Evolutionary conservation across 2,888 invertebrate genomes (phyloP), one percentile per base, ranked within the genome.

Genomic region (Agonopterix alstromeriana): DNA sequence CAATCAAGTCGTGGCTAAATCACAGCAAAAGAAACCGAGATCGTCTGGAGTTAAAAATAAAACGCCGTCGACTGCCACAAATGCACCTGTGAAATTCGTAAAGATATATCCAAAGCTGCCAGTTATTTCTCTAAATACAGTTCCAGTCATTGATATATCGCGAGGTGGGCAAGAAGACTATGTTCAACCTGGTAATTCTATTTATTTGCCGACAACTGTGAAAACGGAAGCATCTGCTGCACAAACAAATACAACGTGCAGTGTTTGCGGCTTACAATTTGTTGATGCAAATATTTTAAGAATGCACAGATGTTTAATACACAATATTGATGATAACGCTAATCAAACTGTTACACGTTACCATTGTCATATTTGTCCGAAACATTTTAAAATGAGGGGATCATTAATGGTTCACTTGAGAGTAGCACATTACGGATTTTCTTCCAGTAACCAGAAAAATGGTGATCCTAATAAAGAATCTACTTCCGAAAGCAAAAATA

Each of bases 391-490:
- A 77, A 94, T 95, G 93, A 90, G 93, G 58, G 95, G 95, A 5
- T 95, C 95, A 48, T 76, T 96, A 7, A 93, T 95, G 90, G 93
- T 96, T 3, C 96, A 96, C 73, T 87, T 95, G 61, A 90, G 94
- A 63, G 95, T 95, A 10, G 94, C 94, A 0, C 96, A 96, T 77
- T 92, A 90, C 58, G 92, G 92, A 8, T 91, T 90, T 70, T 62
- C 77, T 17, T 70, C 82, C 9, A 74, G 70, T 42, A 70, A 68
- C 53, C 27, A 27, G 27, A 60, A 59, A 48, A 61, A 56, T 47
- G 47, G 55, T 35, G 56, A 58, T 42, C 48, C 45, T 14, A 60
- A 53, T 43, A 47, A 42, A 9, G 45, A 50, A 45, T 68, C 72
- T 46, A 67, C 62, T 35, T 36, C 38, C 36, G 63, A 61, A 46